Evolutionary conservation across 2,888 invertebrate genomes (phyloP).

Genomic region (Autographa pulchrina): DNA sequence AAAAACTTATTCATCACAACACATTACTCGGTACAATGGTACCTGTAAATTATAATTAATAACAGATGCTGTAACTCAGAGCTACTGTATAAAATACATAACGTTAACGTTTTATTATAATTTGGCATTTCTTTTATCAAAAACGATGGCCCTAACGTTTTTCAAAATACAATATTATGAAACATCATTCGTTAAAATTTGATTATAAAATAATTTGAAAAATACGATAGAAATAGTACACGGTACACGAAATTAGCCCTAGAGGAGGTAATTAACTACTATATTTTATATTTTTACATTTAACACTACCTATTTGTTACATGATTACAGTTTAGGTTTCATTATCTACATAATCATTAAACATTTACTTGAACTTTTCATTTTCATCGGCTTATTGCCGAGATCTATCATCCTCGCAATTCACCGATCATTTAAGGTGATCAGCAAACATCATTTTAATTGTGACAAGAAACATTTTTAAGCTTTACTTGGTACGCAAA

Average conservation of each 20-base stretch:
- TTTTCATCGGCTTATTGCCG: conserved; percentile 32
- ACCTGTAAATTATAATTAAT: conserved; percentile 44
- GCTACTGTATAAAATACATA: conserved; percentile 63
- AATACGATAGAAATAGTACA: conserved; percentile 71
- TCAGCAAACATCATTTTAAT: conserved; percentile 23
- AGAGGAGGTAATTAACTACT: conserved; percentile 77
- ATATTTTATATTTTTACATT: conserved; percentile 80
- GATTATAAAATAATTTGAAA: conserved; percentile 76
- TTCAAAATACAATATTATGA: conserved; percentile 69
- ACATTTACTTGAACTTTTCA: conserved; percentile 56
- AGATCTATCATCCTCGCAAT: conserved; percentile 25
- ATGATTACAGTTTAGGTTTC: conserved; percentile 78
- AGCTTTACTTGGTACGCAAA: conserved; percentile 59
- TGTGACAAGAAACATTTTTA: conserved; percentile 45
- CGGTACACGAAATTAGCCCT: conserved; percentile 76
- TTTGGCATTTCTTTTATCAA: conserved; percentile 78
- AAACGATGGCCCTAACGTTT: conserved; percentile 73
- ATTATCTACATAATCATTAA: conserved; percentile 78
- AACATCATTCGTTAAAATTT: conserved; percentile 66
- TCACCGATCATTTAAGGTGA: conserved; percentile 22
- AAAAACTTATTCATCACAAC: conserved; percentile 62
- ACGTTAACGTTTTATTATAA: conserved; percentile 67
- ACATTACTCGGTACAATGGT: conserved; percentile 44
- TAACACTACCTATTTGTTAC: conserved; percentile 82
- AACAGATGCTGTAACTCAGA: conserved; percentile 62